Base-by-base conservation (phyloP, 2,113 vertebrate species). In the Megaptera novaeangliae region DNA sequence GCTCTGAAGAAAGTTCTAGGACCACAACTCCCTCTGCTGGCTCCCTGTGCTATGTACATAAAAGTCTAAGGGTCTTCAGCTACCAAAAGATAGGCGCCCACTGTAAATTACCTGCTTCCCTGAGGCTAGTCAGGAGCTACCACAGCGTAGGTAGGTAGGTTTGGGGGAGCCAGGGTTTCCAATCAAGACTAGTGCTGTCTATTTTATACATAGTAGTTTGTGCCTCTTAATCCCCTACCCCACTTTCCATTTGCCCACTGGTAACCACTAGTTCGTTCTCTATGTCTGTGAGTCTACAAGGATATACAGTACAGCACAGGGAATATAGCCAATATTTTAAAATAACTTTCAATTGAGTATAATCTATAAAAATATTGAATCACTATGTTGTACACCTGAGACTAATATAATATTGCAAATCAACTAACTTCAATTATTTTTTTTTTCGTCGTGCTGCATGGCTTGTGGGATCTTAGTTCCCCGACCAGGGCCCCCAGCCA, bases 21-120 rank as follows among this genome's bases (percentile, higher is more conserved):
- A 87, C 63, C 49, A 92, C 72, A 92, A 88, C 98, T 97, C 98
- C 98, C 98, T 97, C 98, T 99, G 98, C 97, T 63, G 98, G 98
- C 41, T 91, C n/a, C 27, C 31, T 64, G 49, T 84, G 93, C n/a
- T 75, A 75, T 17, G 12, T 59, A 66, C 83, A 81, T 7, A 14
- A 49, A 91, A 41, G 61, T 63, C 55, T 75, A 78, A 61, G 41
- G 63, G 15, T n/a, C 29, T 21, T 31, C 11, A 34, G 68, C 31
- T 17, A 25, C 8, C 39, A 55, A 93, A 57, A 75, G 27, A 34
- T 1, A 34, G 14, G 41, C 14, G 68, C 46, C 27, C 13, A 64
- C 2, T 46, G 31, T 17, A 68, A 89, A 93, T 9, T 2, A 66
- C 39, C 21, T 20, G 52, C 64, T 96, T 74, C 69, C 46, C 27